Base-by-base conservation (phyloP, 1,140 invertebrate species). In the Bradysia coprophila region DNA sequence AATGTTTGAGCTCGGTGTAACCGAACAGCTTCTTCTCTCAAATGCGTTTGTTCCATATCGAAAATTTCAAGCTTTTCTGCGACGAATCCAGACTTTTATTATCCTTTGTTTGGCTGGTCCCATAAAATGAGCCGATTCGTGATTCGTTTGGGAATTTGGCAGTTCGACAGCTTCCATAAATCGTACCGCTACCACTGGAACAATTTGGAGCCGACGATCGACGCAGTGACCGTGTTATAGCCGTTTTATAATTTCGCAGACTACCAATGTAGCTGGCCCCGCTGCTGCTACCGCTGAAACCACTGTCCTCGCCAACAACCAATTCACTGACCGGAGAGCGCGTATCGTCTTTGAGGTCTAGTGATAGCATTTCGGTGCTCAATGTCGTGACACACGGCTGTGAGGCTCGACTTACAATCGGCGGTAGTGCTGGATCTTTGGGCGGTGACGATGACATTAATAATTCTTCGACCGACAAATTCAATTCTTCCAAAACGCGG, bases 391-490 rank as follows among this genome's bases (percentile, higher is more conserved):
- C 63, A 36, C 63, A 55, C 46, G 64, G 59, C 9, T 57, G 62
- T n/a, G 57, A 59, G 54, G 61, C 61, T 33, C 20, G 11, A 9
- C 20, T 40, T 42, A 16, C 40, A 43, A n/a, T 55, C 49, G 36
- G n/a, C 9, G 15, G 23, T 39, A 21, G 5, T 24, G 39, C 48
- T 55, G 38, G 55, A 53, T 40, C 53, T 54, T 57, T 51, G 4
- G 52, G 55, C 22, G 57, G 55, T 1, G 55, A 59, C 11, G 53
- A 67, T n/a, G 80, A 81, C 81, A 86, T 86, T 33, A 86, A 65
- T 73, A 89, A 78, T 16, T 82, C 81, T 64, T 89, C 86, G 37
- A 86, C 75, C 47, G 83, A 82, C 21, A 89, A 68, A 66, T 89
- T 89, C 31, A 89, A 63, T 57, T 89, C 81, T 40, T 83, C 82